Base-by-base conservation (phyloP, 2,888 invertebrate species). In the Drosophila pseudotakahashii region DNA sequence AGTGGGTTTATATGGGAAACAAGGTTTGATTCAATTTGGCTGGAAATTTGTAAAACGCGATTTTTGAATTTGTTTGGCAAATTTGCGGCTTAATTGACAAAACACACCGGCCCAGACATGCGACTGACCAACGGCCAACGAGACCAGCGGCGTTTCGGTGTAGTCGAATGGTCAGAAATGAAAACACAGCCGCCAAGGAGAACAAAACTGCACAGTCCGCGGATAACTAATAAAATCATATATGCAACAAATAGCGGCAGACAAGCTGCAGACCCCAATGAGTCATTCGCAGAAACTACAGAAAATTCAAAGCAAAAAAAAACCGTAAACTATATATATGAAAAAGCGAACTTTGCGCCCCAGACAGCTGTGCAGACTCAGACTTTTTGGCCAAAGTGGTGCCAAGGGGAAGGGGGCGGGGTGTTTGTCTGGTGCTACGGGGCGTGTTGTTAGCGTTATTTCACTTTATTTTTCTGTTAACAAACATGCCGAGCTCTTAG, bases 31-130 rank as follows among this genome's bases (percentile, higher is more conserved):
- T 86, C 75, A 62, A 75, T 80, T 86, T 79, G 64, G 50, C 23
- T 66, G 30, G 58, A 87, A 81, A 89, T 89, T 85, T 89, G 85
- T 90, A 76, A 84, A 89, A 88, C 79, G 77, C 89, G 75, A 82
- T 83, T 89, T 86, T 89, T 85, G 89, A 91, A 90, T 91, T 90
- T 91, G 91, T 90, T 81, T 78, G 75, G 72, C 91, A 89, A 68
- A 91, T 90, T 91, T 90, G 90, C 81, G 87, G 90, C 80, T 90
- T 90, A 90, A 90, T 90, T 90, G 90, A 89, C 89, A 90, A 88
- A 90, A 85, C 88, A 77, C 75, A 83, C 77, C 77, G 69, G 62
- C 71, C 60, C 62, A 80, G 58, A 75, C 62, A 52, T 74, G 81
- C 79, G 76, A 78, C 66, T 70, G 82, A 72, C 70, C 72, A 75